Conservation (phyloP, 2,797 vertebrate species). For the Cossypha caffra region DNA sequence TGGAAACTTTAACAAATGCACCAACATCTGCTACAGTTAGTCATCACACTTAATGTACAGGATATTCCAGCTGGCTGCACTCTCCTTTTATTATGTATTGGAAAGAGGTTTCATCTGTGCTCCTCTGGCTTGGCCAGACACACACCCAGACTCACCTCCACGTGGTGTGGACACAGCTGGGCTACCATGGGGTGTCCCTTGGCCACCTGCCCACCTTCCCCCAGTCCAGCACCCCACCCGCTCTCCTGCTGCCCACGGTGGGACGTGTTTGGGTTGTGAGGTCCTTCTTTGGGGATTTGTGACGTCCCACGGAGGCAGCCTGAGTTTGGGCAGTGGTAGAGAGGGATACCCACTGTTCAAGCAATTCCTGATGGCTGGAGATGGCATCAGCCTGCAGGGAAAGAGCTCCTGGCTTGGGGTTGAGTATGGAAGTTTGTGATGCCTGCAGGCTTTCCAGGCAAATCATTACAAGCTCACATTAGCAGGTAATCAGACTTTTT, state of each 20-base stretch:
- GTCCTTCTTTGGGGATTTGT: background rate
- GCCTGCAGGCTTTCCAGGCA: background rate
- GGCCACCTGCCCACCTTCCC: background rate
- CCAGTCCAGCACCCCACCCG: background rate
- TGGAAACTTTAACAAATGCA: constrained; percentile 69
- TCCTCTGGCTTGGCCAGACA: constrained; percentile 63
- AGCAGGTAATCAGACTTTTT: background rate
- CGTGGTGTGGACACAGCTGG: constrained; percentile 5
- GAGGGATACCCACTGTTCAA: background rate
- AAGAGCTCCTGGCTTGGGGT: background rate
- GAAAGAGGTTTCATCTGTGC: constrained; percentile 64
- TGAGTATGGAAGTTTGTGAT: background rate
- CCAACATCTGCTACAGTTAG: constrained; percentile 69
- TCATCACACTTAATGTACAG: constrained; percentile 70
- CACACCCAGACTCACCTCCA: constrained; percentile 53
- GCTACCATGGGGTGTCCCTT: background rate
- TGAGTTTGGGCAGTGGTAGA: background rate
- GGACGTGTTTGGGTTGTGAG: background rate
- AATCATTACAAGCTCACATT: background rate
- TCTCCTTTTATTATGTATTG: constrained; percentile 70
- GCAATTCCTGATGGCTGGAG: background rate
- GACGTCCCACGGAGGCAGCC: background rate
- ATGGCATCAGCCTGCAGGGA: background rate
- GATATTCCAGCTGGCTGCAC: constrained; percentile 67
- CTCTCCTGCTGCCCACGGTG: background rate